A percentile compares a stretch with the other conserved stretches of the same genome.
These are phyloP conservation scores for Novumbra hubbsi DNA, from an alignment of 2,797 vertebrate genomes.

Conservation along the genomic window DNA sequence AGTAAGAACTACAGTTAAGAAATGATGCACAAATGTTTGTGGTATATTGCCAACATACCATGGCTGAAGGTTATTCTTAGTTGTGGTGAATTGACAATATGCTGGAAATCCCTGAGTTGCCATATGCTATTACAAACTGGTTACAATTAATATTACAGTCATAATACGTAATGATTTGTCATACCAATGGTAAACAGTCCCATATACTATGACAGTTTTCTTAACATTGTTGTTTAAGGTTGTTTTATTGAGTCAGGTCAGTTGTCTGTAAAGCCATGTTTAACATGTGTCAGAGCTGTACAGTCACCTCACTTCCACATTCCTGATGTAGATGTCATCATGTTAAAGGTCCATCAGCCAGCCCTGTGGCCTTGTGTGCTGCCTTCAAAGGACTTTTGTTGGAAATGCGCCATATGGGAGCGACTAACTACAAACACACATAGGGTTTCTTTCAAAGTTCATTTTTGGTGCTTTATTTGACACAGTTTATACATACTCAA, in stretches of 20 bases:
- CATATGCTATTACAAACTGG: no score
- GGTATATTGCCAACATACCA: no score
- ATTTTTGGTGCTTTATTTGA: not conserved
- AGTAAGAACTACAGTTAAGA: not conserved
- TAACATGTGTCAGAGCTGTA: conserved; percentile 55
- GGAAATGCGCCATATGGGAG: conserved; percentile 38
- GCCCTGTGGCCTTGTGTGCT: conserved; percentile 51
- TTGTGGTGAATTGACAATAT: no score
- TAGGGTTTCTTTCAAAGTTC: not conserved
- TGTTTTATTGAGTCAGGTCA: conserved; percentile 27
- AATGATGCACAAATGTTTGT: no score
- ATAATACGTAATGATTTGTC: no score
- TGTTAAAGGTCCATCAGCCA: conserved; percentile 58
- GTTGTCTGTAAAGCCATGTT: conserved; percentile 58
- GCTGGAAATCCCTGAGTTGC: no score
- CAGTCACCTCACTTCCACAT: conserved; percentile 65
- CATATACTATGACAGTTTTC: not conserved
- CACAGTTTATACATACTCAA: not conserved
- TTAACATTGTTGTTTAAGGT: conserved; percentile 16
- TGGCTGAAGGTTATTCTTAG: no score
- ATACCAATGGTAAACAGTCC: no score
- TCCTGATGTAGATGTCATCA: conserved; percentile 63
- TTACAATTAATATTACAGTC: no score
- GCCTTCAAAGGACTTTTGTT: conserved; percentile 53
- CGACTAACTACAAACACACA: not conserved